Percentiles rank a stretch among this genome's conserved stretches.
Conservation (phyloP, 2,113 vertebrate species). For the Taurulus bubalis region DNA sequence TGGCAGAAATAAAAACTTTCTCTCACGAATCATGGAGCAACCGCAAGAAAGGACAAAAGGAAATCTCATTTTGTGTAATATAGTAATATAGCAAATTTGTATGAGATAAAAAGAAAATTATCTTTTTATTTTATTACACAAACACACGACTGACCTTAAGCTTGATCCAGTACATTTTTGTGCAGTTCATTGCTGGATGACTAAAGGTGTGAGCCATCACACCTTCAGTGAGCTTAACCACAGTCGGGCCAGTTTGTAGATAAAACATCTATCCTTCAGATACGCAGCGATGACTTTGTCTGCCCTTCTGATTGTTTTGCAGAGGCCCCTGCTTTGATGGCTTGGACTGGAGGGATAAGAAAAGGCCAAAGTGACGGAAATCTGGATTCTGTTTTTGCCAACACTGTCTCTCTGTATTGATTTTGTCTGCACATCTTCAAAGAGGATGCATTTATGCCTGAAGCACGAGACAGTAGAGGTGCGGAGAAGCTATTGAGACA, state of each 20-base stretch:
- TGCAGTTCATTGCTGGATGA: constrained; percentile 22
- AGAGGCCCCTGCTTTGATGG: constrained; percentile 71
- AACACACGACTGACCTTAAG: neutral
- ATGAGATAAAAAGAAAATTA: too few species aligned
- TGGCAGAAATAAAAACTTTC: too few species aligned
- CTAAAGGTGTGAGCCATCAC: constrained; percentile 52
- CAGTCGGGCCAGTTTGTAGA: constrained; percentile 46
- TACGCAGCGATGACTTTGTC: constrained; percentile 76
- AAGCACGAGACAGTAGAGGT: constrained; percentile 59
- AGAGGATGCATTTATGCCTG: constrained; percentile 79
- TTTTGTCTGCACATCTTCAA: constrained; percentile 83
- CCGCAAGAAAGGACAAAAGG: too few species aligned
- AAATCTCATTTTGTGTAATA: too few species aligned
- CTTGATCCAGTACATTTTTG: constrained; percentile 10
- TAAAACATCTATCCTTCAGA: constrained; percentile 71
- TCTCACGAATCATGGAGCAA: too few species aligned
- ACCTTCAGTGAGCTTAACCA: constrained; percentile 45
- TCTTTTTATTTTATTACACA: neutral
- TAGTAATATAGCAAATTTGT: too few species aligned
- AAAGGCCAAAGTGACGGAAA: constrained; percentile 79
- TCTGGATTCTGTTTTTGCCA: constrained; percentile 73
- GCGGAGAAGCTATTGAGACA: constrained; percentile 65
- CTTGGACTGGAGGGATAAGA: constrained; percentile 70
- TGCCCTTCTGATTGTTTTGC: constrained; percentile 62
- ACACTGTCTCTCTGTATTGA: constrained; percentile 78